Evolutionary conservation across 2,797 vertebrate genomes (phyloP).

Genomic region (Ispidina lecontei): DNA sequence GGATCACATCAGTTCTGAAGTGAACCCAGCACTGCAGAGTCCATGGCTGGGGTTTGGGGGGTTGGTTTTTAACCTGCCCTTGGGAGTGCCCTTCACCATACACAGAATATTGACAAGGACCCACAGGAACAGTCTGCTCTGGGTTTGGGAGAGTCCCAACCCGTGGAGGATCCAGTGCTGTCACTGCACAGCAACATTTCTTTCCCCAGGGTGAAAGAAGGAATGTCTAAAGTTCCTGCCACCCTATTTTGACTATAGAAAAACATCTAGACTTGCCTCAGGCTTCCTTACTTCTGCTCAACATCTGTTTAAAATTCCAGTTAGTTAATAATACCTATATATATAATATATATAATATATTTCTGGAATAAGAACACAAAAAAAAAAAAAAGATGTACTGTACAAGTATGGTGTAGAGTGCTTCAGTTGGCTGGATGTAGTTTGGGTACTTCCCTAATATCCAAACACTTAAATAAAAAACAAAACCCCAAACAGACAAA

Average conservation of each 20-base stretch:
- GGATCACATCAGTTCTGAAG: rapidly evolving
- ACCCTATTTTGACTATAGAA: background rate
- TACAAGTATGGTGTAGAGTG: conserved; percentile 48
- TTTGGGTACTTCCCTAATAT: conserved; percentile 47
- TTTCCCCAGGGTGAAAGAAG: background rate
- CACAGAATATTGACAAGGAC: background rate
- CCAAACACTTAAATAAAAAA: conserved; percentile 56
- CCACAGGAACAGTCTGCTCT: background rate
- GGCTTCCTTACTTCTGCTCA: conserved; percentile 2
- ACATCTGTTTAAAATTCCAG: conserved; percentile 58
- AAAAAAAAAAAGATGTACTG: conserved; percentile 35
- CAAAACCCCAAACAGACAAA: background rate
- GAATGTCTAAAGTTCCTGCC: conserved; percentile 10
- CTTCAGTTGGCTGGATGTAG: conserved; percentile 36
- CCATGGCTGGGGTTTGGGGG: background rate
- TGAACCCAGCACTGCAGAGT: rapidly evolving
- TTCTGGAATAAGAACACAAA: conserved; percentile 46
- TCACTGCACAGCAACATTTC: background rate
- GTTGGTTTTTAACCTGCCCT: background rate
- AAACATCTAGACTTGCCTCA: background rate
- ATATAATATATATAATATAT: conserved; percentile 57
- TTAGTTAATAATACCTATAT: conserved; percentile 66
- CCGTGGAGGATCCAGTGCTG: background rate
- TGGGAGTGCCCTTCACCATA: too few relatives aligned
- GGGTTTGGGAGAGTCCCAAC: background rate